A percentile compares a stretch with the other conserved stretches of the same genome.
phyloP scores from a whole-genome alignment of 2,113 vertebrate species.

The Amphiprion ocellaris region DNA sequence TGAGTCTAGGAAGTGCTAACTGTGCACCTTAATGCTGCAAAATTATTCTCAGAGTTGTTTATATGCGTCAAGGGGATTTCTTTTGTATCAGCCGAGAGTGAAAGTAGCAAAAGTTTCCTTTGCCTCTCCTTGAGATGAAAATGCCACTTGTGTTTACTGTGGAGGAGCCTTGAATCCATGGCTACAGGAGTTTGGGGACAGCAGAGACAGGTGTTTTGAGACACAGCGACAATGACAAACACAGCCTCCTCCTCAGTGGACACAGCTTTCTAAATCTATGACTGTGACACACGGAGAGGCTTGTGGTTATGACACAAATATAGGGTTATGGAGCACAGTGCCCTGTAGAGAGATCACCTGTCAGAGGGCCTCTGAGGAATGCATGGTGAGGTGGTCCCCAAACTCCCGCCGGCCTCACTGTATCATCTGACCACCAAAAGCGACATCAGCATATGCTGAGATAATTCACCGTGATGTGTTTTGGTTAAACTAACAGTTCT shows the following conservation, averaged over 20 bases:
- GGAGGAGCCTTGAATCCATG: conserved; percentile 37
- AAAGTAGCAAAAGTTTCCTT: not conserved
- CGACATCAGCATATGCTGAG: conserved; percentile 26
- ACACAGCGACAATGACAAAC: conserved; percentile 22
- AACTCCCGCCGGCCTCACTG: not conserved
- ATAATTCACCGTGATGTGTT: conserved; percentile 1
- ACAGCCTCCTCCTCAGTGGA: conserved; percentile 24
- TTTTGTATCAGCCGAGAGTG: not conserved
- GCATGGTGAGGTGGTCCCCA: conserved; percentile 51
- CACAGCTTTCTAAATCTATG: conserved; percentile 68
- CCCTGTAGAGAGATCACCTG: conserved; percentile 61
- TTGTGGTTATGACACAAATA: conserved; percentile 66
- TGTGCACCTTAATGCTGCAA: not conserved
- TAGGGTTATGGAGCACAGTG: conserved; percentile 52
- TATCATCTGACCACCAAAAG: conserved; percentile 37
- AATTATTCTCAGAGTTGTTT: too few species aligned
- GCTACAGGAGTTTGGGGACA: conserved; percentile 33
- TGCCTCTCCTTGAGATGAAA: conserved; percentile 36
- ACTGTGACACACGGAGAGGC: conserved; percentile 61
- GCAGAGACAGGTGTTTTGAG: conserved; percentile 71
- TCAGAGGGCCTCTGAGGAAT: conserved; percentile 54
- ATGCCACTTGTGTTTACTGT: conserved; percentile 49
- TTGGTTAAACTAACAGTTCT: not conserved
- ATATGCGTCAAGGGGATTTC: too few species aligned
- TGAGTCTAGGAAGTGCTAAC: conserved; percentile 1